phyloP scores from a whole-genome alignment of 2,113 vertebrate species.

The Dissostichus mawsoni region DNA sequence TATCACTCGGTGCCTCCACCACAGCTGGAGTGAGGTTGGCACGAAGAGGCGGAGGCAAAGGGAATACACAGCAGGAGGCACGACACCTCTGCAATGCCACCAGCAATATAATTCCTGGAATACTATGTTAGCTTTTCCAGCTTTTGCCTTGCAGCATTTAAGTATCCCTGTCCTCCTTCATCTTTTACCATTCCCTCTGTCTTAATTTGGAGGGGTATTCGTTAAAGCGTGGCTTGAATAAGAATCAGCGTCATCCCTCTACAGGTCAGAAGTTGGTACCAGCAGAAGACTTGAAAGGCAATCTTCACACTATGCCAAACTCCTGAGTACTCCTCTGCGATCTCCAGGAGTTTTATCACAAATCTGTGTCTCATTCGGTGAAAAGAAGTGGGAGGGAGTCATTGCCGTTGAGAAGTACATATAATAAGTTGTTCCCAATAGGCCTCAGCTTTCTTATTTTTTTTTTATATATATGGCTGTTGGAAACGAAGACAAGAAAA shows the following conservation, averaged over 20 bases:
- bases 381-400: constrained; percentile 49
- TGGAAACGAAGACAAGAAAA: constrained; percentile 15
- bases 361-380: constrained; percentile 25
- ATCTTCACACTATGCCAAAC: constrained; percentile 40
- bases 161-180: constrained; percentile 43
- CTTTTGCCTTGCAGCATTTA: constrained; percentile 42
- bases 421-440: constrained; percentile 37
- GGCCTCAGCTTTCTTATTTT: constrained; percentile 18
- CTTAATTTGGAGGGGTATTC: constrained; percentile 63
- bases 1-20: constrained; percentile 67
- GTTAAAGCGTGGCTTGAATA: constrained; percentile 68
- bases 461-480: constrained; percentile 3
- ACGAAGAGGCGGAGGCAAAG: constrained; percentile 50
- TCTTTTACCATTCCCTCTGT: constrained; percentile 34
- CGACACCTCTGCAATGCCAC: constrained; percentile 44
- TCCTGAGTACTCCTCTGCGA: constrained; percentile 27
- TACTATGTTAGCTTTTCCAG: constrained; percentile 62
- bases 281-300: constrained; percentile 57
- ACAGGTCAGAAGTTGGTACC: constrained; percentile 68
- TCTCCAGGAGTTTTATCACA: constrained; percentile 36
- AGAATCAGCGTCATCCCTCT: constrained; percentile 60
- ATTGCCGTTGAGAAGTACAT: constrained; percentile 11
- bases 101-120: constrained; percentile 68
- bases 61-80: constrained; percentile 48
- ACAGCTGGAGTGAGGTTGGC: constrained; percentile 69